Base-by-base conservation (phyloP, 2,797 vertebrate genomes). In the Furcifer pardalis region DNA sequence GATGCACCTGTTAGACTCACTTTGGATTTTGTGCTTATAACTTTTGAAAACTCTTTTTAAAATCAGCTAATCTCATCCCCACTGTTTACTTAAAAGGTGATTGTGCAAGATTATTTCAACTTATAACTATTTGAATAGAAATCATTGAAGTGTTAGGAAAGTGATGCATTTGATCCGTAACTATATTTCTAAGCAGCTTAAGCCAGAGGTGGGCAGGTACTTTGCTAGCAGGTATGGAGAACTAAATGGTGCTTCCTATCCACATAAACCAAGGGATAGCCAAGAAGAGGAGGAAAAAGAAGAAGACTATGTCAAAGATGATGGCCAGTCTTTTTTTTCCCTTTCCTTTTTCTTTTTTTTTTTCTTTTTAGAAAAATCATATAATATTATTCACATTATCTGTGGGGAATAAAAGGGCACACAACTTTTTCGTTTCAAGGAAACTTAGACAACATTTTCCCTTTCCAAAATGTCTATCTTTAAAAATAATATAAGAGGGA, bases 21-120 rank as follows among this genome's bases (percentile, higher is more conserved):
- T 60, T 69, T 44, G 21, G 5, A 15, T 15, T 15, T 10, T 72
- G 68, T n/a, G 37, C 15, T 65, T 79, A 21, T 9, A 69, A 69
- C 52, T 69, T 69, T 80, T 40, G n/a, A 71, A 81, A 42, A n/a
- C 52, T 52, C 17, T 32, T 73, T 75, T 75, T 52, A 75, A 56
- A 75, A 4, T 30, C 46, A 68, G 32, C 13, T 37, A 63, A 66
- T 49, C 49, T 35, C 1, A 15, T 83, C 56, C 62, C 12, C 42
- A n/a, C 56, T 40, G 32, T 44, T 68, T 13, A 66, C 52, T 56
- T 56, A 56, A 56, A n/a, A 56, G 52, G 52, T 56, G 52, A 56
- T 46, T 66, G 32, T 37, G 12, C 35, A 68, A 17, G 19, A 3
- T 25, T 35, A 68, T 52, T 68, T 68, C 13, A 27, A 68, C 52